phyloP scores from a whole-genome alignment of 2,797 vertebrate species.

The Ataeniobius toweri region DNA sequence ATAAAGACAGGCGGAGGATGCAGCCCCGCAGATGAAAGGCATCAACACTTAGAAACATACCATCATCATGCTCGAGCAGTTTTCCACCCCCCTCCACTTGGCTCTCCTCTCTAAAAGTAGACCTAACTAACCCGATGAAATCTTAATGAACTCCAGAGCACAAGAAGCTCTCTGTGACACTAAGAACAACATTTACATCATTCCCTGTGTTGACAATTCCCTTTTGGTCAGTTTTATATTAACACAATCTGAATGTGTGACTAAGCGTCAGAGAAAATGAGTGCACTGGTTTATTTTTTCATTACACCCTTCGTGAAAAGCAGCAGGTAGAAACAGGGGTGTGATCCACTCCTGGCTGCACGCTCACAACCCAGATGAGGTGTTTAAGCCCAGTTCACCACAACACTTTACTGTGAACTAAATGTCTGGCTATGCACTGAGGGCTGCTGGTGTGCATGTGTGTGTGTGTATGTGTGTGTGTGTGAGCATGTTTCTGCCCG shows the following conservation, averaged over 20 bases:
- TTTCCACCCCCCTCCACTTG: slow-evolving; percentile 29
- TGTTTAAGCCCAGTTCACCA: slow-evolving; percentile 48
- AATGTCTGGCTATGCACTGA: slow-evolving; percentile 53
- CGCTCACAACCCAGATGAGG: slow-evolving; percentile 37
- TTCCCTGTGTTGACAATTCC: slow-evolving; percentile 41
- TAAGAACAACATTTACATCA: slow-evolving; percentile 57
- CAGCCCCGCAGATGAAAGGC: slow-evolving; percentile 54
- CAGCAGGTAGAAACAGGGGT: slow-evolving; percentile 58
- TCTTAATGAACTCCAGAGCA: slow-evolving; percentile 71
- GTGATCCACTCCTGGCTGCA: slow-evolving; percentile 46
- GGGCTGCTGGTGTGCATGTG: not conserved
- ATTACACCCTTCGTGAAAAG: slow-evolving; percentile 60
- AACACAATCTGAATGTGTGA: slow-evolving; percentile 54
- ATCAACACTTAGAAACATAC: slow-evolving; percentile 53
- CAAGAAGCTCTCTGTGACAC: slow-evolving; percentile 59
- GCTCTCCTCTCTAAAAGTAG: slow-evolving; percentile 42
- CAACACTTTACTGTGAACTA: slow-evolving; percentile 52
- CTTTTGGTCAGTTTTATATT: slow-evolving; percentile 47
- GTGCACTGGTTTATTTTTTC: slow-evolving; percentile 64
- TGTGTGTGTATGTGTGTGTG: slow-evolving; percentile 2
- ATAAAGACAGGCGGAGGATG: slow-evolving; percentile 10
- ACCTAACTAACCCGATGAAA: slow-evolving; percentile 44
- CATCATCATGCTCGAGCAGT: slow-evolving; percentile 42
- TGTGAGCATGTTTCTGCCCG: not conserved
- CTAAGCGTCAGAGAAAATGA: slow-evolving; percentile 43